Percentiles rank a stretch among this genome's conserved stretches.
Evolutionary conservation across 2,113 vertebrate species (phyloP).

Genomic region (Hyperoodon ampullatus): DNA sequence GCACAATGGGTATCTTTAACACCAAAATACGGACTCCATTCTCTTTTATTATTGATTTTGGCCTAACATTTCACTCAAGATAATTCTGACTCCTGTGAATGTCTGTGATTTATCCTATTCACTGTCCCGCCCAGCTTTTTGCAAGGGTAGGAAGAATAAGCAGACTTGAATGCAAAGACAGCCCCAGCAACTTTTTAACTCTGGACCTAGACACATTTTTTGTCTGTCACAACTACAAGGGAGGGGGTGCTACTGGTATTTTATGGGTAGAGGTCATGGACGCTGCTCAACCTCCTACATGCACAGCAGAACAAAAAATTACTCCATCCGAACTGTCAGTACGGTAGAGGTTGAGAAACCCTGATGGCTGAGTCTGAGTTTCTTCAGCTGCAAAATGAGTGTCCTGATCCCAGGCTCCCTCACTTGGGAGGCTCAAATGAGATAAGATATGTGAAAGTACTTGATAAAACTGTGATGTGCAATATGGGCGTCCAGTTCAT

Average conservation of each 20-base stretch:
- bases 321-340: not conserved
- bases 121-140: not conserved
- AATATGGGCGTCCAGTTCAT: rapidly evolving
- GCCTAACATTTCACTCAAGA: not conserved
- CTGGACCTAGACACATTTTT: not conserved
- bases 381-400: not conserved
- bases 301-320: not conserved
- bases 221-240: not conserved
- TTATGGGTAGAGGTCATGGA: not conserved
- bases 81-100: not conserved
- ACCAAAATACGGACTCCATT: not conserved
- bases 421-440: not conserved
- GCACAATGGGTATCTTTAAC: not conserved
- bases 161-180: not conserved
- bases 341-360: not conserved
- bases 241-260: not conserved
- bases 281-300: not conserved
- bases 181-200: not conserved
- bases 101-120: not conserved
- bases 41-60: not conserved
- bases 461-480: not conserved
- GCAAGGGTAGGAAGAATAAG: not conserved
- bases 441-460: not conserved
- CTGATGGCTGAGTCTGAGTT: not conserved
- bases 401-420: not conserved